Conservation (phyloP, 2,113 vertebrate genomes). For the Gambusia holbrooki region DNA sequence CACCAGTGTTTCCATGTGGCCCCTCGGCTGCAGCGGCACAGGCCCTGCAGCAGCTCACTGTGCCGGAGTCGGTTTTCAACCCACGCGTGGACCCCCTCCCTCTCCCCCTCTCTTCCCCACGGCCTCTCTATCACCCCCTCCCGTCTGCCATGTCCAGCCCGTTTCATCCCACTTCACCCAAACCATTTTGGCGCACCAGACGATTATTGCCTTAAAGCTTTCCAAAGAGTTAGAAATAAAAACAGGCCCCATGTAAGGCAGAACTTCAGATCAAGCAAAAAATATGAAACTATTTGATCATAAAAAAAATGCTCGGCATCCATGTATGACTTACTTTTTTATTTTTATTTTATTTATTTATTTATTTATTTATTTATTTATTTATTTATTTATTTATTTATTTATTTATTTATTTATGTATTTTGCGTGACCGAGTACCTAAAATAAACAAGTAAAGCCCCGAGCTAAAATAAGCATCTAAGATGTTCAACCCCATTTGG, state of each 20-base stretch:
- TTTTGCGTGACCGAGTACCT: constrained; percentile 49
- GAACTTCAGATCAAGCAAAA: constrained; percentile 35
- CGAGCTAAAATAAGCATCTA: constrained; percentile 58
- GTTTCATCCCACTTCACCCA: constrained; percentile 51
- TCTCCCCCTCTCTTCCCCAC: neutral
- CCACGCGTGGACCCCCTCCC: constrained; percentile 85
- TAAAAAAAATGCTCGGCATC: constrained; percentile 36
- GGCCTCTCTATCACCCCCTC: too few relatives aligned
- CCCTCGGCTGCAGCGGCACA: constrained; percentile 76
- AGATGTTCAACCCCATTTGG: constrained; percentile 55
- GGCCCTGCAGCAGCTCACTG: constrained; percentile 82
- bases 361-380: too few relatives aligned
- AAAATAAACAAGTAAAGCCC: constrained; percentile 66
- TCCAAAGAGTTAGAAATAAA: neutral
- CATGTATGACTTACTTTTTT: constrained; percentile 26
- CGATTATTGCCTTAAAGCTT: constrained; percentile 23
- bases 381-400: too few relatives aligned
- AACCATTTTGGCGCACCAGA: constrained; percentile 20
- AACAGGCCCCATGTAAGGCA: constrained; percentile 11
- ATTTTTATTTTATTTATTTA: neutral
- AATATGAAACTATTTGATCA: constrained; percentile 48
- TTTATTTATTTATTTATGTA: neutral
- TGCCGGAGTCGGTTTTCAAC: constrained; percentile 88
- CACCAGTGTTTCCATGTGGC: constrained; percentile 94
- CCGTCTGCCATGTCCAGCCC: constrained; percentile 1